A percentile compares a stretch with the other conserved stretches of the same genome.
Conservation (phyloP, 2,113 vertebrate genomes). For the Pygoscelis antarcticus region DNA sequence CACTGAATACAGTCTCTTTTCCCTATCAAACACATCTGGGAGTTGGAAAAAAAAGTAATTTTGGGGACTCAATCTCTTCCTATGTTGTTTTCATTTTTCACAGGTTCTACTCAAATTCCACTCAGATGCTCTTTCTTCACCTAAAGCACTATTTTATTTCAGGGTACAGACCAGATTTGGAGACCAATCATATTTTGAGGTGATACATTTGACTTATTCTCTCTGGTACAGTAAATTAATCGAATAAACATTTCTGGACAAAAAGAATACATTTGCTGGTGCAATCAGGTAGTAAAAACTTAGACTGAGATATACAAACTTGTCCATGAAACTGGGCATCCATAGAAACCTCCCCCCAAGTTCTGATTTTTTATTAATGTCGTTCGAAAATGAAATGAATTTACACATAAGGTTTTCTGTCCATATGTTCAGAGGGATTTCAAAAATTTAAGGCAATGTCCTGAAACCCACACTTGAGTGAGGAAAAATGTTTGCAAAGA, state of each 20-base stretch:
- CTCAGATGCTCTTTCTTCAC: not conserved
- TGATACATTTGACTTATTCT: not conserved
- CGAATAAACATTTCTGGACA: not conserved
- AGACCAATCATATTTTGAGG: not conserved
- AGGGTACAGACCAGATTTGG: not conserved
- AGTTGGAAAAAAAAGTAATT: not conserved
- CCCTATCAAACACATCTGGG: not conserved
- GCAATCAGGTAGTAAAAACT: not conserved
- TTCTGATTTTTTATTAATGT: not conserved
- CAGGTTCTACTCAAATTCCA: not conserved
- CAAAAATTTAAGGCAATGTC: not conserved
- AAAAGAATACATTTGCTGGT: not conserved
- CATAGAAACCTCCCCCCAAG: not conserved
- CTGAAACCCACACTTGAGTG: not conserved
- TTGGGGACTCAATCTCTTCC: not conserved
- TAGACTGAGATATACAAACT: not conserved
- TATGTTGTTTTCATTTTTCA: not conserved
- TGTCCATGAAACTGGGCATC: not conserved
- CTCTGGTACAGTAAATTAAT: not conserved
- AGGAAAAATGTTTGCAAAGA: not conserved
- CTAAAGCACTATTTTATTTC: not conserved
- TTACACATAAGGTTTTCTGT: not conserved
- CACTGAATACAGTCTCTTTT: not conserved
- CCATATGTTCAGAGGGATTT: not conserved
- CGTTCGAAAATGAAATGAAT: not conserved